A percentile compares a stretch with the other conserved stretches of the same genome.
These are phyloP conservation scores for Heliangelus exortis DNA, from an alignment of 2,797 vertebrate species.

Conservation along the genomic window DNA sequence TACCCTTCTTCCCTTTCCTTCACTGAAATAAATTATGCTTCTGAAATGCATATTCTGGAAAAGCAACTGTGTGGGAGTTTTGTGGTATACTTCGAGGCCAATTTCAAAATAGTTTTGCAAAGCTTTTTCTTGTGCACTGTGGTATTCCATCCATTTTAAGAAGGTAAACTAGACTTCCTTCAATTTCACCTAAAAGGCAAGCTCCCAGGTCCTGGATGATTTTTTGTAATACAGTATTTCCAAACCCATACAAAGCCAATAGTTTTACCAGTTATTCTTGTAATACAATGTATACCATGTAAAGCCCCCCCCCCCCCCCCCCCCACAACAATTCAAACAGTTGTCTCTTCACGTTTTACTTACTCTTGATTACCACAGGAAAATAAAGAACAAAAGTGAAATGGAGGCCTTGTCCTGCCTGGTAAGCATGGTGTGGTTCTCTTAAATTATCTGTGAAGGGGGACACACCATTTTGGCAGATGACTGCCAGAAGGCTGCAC, in stretches of 20 bases:
- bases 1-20: background rate
- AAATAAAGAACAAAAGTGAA: background rate
- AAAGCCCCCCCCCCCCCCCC: background rate
- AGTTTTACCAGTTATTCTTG: background rate
- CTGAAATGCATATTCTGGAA: background rate
- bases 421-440: background rate
- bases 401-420: background rate
- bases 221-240: background rate
- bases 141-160: background rate
- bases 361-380: background rate
- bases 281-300: background rate
- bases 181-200: background rate
- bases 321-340: background rate
- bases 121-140: background rate
- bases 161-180: background rate
- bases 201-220: background rate
- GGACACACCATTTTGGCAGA: fast-evolving
- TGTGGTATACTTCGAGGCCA: background rate
- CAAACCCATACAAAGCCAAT: background rate
- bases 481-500: background rate
- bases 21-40: background rate
- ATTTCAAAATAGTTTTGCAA: background rate
- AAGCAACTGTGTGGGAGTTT: background rate
- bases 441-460: background rate
- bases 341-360: background rate